Evolutionary conservation across 2,888 invertebrate species (phyloP).

Genomic region (Melipona bicolor): DNA sequence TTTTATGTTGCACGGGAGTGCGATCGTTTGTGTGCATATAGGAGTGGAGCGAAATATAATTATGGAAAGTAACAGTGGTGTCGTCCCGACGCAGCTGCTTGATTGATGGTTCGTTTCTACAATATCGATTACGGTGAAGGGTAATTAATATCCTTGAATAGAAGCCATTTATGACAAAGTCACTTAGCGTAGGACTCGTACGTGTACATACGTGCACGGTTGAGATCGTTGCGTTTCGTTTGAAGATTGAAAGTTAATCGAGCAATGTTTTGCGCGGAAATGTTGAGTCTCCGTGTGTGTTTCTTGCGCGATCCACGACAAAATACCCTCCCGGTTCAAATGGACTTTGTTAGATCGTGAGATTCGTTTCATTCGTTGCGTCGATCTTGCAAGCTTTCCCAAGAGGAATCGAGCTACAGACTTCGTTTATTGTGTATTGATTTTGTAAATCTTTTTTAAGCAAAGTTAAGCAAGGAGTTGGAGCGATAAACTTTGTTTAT

Average conservation of each 20-base stretch:
- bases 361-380: no score
- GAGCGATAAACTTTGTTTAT: no score
- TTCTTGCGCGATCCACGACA: no score
- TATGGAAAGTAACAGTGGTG: slow-evolving; percentile 17
- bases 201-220: background rate
- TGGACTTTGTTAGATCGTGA: no score
- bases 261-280: no score
- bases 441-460: no score
- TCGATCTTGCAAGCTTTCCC: no score
- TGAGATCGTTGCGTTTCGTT: background rate
- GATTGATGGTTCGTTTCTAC: slow-evolving; percentile 40
- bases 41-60: slow-evolving; percentile 17
- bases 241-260: background rate
- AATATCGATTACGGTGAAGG: slow-evolving; percentile 29
- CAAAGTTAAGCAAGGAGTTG: no score
- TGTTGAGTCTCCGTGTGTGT: no score
- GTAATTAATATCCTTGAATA: slow-evolving; percentile 40
- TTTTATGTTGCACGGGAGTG: background rate
- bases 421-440: no score
- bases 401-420: no score
- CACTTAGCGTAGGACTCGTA: slow-evolving; percentile 21
- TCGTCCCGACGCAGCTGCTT: slow-evolving; percentile 11
- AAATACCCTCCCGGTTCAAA: no score
- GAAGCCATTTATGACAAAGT: slow-evolving; percentile 32
- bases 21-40: background rate